Evolutionary conservation across 2,113 vertebrate genomes (phyloP), one percentile per base, ranked within the genome.

Genomic region (Paramormyrops kingsleyae): DNA sequence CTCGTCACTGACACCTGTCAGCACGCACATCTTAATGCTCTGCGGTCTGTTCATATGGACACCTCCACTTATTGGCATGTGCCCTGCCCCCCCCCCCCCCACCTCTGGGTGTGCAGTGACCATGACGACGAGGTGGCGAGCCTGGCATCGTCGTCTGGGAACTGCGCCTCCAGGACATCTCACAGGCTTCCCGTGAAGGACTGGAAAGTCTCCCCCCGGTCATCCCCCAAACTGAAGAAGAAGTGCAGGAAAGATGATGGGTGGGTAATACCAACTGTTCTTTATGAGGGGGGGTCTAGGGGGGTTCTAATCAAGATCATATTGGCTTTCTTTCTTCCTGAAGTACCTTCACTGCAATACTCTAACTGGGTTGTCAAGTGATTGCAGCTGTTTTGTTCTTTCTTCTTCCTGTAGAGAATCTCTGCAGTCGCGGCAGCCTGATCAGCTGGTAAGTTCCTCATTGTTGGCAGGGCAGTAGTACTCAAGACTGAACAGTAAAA

Each of bases 71-170:
- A 62, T 27, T 66, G 44, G 21, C 42, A 27, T 50, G n/a, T 31
- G 27, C 66, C 50, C 50, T 52, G 50, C 13, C 9, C 10, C 47
- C 46, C 10, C 19, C 35, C 88, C 27, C 42, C 12, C 13, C 24
- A 19, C 56, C 35, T 50, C 31, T 39, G 90, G 77, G 35, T 90
- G 50, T 80, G 4, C 91, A 99, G 98, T 91, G 98, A 99, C 93
- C 98, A 98, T 0, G 98, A 99, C 59, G 98, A 99, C 74, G 98
- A 99, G 93, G 97, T 99, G 83, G 96, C 97, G 39, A 97, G 97
- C 91, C 95, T 99, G 91, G 98, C 97, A 24, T 97, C 97, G 27
- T 96, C 97, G 0, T 96, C 98, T 1, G 97, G 96, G 83, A 97
- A 97, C 90, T 98, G 97, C 91, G 96, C 96, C 89, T 91, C 96